Percentiles rank a stretch among this genome's conserved stretches.
phyloP scores from a whole-genome alignment of 92 coral and sea anemone genomes.

The Umimayanthus chanpuru region DNA sequence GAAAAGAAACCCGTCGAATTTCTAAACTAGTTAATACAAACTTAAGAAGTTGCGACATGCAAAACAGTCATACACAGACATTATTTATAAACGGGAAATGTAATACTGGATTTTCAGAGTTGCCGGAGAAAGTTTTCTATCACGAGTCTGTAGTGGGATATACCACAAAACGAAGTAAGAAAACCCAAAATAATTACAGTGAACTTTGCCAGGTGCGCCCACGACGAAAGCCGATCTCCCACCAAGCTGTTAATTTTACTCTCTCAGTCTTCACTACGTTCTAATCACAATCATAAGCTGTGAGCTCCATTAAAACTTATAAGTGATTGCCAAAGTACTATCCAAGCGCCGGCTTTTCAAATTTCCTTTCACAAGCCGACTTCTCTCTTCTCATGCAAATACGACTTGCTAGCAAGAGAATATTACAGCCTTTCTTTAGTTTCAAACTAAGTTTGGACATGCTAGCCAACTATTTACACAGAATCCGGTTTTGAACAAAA shows the following conservation, averaged over 20 bases:
- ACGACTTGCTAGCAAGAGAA: neutral
- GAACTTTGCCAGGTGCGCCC: conserved; percentile 38
- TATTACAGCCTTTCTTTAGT: conserved; percentile 32
- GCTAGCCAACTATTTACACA: conserved; percentile 39
- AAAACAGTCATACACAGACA: neutral
- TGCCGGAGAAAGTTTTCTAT: neutral
- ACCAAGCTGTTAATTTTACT: conserved; percentile 41
- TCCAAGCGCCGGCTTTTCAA: conserved; percentile 20
- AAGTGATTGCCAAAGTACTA: conserved; percentile 18
- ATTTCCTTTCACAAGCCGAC: conserved; percentile 35
- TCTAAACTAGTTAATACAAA: neutral
- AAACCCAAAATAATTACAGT: conserved; percentile 27
- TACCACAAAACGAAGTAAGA: conserved; percentile 1
- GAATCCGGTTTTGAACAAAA: conserved; percentile 35
- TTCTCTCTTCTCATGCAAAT: conserved; percentile 39
- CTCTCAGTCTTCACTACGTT: conserved; percentile 26
- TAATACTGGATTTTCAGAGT: neutral
- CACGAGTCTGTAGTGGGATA: neutral
- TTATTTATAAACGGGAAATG: neutral
- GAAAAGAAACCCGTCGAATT: conserved; percentile 4
- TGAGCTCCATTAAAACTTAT: conserved; percentile 29
- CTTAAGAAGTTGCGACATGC: conserved; percentile 2
- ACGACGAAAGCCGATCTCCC: conserved; percentile 29
- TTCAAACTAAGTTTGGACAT: conserved; percentile 29
- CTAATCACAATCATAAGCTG: conserved; percentile 26